A percentile compares a stretch with the other conserved stretches of the same genome.
phyloP scores from a whole-genome alignment of 2,113 vertebrate genomes.

The Zonotrichia leucophrys region DNA sequence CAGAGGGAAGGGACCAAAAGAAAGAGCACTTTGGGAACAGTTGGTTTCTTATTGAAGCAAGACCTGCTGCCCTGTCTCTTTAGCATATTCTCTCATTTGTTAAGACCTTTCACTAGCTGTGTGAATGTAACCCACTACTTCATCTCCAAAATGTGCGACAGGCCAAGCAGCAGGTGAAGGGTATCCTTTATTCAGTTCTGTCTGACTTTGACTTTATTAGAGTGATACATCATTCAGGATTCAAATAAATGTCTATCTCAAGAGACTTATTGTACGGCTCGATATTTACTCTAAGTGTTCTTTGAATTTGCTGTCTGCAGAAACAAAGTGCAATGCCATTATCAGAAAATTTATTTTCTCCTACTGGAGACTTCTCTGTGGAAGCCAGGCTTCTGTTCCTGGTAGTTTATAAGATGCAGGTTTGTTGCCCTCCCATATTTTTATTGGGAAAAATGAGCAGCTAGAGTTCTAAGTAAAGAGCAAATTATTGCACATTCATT shows the following conservation, averaged over 20 bases:
- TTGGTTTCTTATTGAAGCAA: constrained; percentile 43
- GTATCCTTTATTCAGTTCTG: constrained; percentile 16
- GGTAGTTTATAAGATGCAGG: not conserved
- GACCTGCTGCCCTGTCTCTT: not conserved
- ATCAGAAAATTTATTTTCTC: constrained; percentile 29
- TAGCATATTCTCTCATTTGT: constrained; percentile 40
- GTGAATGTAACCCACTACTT: constrained; percentile 37
- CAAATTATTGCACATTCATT: not conserved
- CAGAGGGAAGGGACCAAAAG: accelerated
- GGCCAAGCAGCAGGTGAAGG: constrained; percentile 34
- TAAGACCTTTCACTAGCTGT: constrained; percentile 30
- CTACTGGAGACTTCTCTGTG: not conserved
- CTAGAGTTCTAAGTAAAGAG: not conserved
- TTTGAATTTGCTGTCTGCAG: constrained; percentile 31
- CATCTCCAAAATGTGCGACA: not conserved
- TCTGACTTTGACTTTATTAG: constrained; percentile 54
- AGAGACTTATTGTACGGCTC: not conserved
- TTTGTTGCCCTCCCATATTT: not conserved
- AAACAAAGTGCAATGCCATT: constrained; percentile 17
- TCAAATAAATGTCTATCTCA: constrained; percentile 28
- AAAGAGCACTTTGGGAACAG: not conserved
- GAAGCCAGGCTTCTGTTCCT: not conserved
- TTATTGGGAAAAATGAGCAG: not conserved
- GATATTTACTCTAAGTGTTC: constrained; percentile 28
- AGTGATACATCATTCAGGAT: constrained; percentile 34